Evolutionary conservation across 1,140 invertebrate genomes (phyloP).

Genomic region (Pogonus chalceus): DNA sequence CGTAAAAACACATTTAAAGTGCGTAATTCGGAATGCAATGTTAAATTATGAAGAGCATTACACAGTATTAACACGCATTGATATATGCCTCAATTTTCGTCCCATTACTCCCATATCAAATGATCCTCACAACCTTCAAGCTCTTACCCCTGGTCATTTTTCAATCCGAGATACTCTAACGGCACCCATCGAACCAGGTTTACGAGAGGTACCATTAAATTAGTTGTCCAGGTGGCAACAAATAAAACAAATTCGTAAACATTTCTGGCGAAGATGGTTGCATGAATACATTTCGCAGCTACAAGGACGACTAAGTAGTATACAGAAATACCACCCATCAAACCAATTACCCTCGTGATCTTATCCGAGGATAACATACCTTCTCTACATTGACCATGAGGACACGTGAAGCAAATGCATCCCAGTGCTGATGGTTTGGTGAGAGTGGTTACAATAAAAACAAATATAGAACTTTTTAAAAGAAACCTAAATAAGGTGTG

Average conservation of each 20-base stretch:
- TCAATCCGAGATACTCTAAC: conserved; percentile 13
- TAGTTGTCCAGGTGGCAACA: no score
- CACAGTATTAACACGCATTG: not conserved
- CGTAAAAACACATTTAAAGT: conserved; percentile 10
- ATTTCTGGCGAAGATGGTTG: conserved; percentile 26
- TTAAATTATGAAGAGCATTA: not conserved
- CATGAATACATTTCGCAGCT: conserved; percentile 22
- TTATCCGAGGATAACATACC: conserved; percentile 23
- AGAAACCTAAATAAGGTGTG: no score
- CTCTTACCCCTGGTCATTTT: conserved; percentile 15
- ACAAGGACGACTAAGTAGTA: conserved; percentile 19
- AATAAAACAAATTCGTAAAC: conserved; percentile 15
- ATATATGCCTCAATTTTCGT: not conserved
- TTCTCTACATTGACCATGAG: conserved; percentile 25
- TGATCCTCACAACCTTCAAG: not conserved
- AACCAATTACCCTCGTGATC: conserved; percentile 20
- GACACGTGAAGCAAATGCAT: conserved; percentile 20
- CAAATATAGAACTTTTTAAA: no score
- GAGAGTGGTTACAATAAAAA: no score
- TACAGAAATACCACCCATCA: conserved; percentile 18
- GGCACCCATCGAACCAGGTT: no score
- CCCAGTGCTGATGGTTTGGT: no score
- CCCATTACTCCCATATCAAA: not conserved
- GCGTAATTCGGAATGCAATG: not conserved
- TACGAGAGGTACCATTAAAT: no score